Conservation (phyloP, 2,797 vertebrate species). For the Clarias laeviceps region DNA sequence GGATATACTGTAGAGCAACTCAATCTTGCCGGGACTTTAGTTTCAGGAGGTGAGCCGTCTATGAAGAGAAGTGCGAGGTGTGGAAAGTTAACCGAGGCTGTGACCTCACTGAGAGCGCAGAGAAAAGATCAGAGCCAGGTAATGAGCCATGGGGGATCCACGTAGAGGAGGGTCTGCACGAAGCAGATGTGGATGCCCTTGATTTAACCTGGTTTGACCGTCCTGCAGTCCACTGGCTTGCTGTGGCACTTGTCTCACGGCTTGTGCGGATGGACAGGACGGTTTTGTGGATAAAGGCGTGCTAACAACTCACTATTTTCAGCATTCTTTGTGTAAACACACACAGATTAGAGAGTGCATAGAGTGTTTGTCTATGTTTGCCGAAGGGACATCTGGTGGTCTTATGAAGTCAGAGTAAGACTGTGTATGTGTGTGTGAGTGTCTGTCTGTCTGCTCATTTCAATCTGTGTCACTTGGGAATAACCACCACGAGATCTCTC, state of each 20-base stretch:
- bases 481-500: conserved; percentile 8
- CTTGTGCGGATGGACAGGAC: not conserved
- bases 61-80: not conserved
- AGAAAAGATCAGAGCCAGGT: not conserved
- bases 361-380: conserved; percentile 50
- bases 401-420: conserved; percentile 20
- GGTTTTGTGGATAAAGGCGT: not conserved
- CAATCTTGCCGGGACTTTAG: not conserved
- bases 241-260: not conserved
- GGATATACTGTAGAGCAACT: not conserved
- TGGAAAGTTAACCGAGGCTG: not conserved
- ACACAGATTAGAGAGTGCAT: conserved; percentile 40
- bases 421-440: conserved; percentile 20
- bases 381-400: conserved; percentile 44
- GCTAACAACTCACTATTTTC: not conserved
- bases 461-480: not conserved
- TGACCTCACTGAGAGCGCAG: not conserved
- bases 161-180: not conserved
- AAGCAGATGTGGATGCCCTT: not conserved
- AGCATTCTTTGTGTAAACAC: conserved; percentile 8
- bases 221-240: not conserved
- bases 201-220: not conserved
- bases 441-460: not conserved
- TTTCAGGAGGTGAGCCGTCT: not conserved
- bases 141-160: not conserved